These are phyloP conservation scores for Aplodontia rufa DNA, from an alignment of 2,113 vertebrate species.

Conservation along the genomic window DNA sequence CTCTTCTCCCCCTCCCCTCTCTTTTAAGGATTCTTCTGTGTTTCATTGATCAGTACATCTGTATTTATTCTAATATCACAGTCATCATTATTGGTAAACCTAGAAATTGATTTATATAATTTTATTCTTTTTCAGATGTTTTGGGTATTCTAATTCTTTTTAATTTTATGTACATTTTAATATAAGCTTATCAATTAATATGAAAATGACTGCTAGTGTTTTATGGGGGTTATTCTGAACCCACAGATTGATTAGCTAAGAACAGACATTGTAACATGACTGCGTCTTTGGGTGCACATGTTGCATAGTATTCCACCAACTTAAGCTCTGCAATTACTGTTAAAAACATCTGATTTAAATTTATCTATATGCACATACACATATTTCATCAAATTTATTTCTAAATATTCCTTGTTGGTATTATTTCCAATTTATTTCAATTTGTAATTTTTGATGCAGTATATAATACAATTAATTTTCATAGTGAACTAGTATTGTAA, in stretches of 20 bases:
- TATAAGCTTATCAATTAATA: neutral
- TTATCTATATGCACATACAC: rapidly evolving
- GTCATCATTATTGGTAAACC: neutral
- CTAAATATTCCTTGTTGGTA: neutral
- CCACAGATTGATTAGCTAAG: neutral
- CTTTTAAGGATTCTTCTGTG: neutral
- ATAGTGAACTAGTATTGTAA: neutral
- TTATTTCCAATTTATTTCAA: neutral
- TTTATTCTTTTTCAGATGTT: neutral
- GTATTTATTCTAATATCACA: neutral
- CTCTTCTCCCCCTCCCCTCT: too few species aligned
- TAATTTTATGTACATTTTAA: neutral
- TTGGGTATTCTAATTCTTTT: neutral
- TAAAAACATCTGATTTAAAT: neutral
- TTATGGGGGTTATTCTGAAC: neutral
- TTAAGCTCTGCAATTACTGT: neutral
- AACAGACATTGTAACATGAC: neutral
- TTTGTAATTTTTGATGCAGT: neutral
- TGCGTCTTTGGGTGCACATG: neutral
- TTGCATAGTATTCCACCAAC: neutral
- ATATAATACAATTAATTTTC: neutral
- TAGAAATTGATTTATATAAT: neutral
- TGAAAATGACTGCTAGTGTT: neutral
- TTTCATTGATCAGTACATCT: neutral
- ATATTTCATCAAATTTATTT: neutral